Evolutionary conservation across 2,888 invertebrate genomes (phyloP), one percentile per base, ranked within the genome.

Genomic region (Matsumyia berberina): DNA sequence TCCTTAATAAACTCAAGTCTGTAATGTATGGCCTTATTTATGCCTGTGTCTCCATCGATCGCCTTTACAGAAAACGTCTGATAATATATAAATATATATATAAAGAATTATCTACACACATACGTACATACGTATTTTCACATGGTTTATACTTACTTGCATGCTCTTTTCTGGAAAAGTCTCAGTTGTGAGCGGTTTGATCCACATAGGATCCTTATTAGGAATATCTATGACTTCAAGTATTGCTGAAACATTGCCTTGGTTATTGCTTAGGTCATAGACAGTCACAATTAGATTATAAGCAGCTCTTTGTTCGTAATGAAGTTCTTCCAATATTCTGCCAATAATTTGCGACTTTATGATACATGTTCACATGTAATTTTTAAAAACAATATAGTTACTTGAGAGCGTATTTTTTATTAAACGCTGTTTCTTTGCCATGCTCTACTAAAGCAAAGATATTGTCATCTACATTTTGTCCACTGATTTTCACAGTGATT

Each of bases 1-100:
- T 89, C 89, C 60, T 90, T 90, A 5, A 87, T 89, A 2, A 90
- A 92, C 64, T 90, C 89, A 2, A 94, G 89, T 37, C 89, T 89
- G 87, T 94, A 94, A 82, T 91, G 89, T 53, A 95, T 94, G 2
- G 90, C 89, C 74, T 92, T 92, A 87, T 94, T 91, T 66, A 95
- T 92, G 29, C 93, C 93, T 0, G 93, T 93, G 89, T 95, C 95
- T 0, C 94, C 95, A 88, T 95, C 95, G 17, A 93, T 92, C 5
- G 95, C 95, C 19, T 89, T 88, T 0, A 94, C 92, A 1, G 87
- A 87, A 88, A 94, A 94, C 42, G 39, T 69, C 90, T 90, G 42
- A 79, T n/a, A n/a, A n/a, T n/a, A n/a, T 29, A 46, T 33, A 37
- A 12, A 15, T 42, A 66, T 44, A n/a, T n/a, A n/a, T 39, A 58